A percentile compares a stretch with the other conserved stretches of the same genome.
Conservation (phyloP, 2,113 vertebrate genomes). For the Monopterus albus region DNA sequence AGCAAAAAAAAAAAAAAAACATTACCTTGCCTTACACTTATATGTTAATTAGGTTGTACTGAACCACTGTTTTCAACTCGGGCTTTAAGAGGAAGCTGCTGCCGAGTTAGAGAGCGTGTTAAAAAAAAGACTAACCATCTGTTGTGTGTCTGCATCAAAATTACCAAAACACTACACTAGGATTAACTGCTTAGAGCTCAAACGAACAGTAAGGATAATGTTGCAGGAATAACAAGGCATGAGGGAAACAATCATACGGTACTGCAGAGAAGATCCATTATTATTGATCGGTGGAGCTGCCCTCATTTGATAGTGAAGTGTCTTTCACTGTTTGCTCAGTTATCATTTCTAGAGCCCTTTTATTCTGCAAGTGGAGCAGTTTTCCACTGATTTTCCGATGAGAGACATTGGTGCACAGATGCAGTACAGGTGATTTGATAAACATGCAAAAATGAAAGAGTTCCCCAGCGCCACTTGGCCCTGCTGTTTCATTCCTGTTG, state of each 20-base stretch:
- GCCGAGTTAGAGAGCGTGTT: constrained; percentile 12
- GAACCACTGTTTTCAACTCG: constrained; percentile 18
- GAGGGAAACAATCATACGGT: constrained; percentile 5
- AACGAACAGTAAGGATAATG: neutral
- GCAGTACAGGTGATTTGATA: neutral
- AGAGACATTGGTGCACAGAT: neutral
- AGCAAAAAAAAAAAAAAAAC: constrained; percentile 14
- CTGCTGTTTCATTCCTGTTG: constrained; percentile 45
- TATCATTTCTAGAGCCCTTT: neutral
- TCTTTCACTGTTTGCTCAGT: constrained; percentile 6
- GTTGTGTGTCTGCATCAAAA: constrained; percentile 27
- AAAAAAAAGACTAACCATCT: constrained; percentile 31
- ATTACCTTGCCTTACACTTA: constrained; percentile 14
- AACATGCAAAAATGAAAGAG: constrained; percentile 8
- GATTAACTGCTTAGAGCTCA: constrained; percentile 5
- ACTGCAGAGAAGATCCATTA: constrained; percentile 7
- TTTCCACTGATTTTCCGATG: neutral
- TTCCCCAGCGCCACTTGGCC: constrained; percentile 53
- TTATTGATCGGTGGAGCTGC: constrained; percentile 8
- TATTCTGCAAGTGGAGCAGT: no score
- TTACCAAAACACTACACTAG: neutral
- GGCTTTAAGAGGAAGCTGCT: constrained; percentile 7
- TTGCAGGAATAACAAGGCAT: constrained; percentile 12
- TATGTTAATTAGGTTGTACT: constrained; percentile 33
- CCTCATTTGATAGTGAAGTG: neutral